phyloP scores from a whole-genome alignment of 2,888 invertebrate species.

The Perizoma flavofasciatum region DNA sequence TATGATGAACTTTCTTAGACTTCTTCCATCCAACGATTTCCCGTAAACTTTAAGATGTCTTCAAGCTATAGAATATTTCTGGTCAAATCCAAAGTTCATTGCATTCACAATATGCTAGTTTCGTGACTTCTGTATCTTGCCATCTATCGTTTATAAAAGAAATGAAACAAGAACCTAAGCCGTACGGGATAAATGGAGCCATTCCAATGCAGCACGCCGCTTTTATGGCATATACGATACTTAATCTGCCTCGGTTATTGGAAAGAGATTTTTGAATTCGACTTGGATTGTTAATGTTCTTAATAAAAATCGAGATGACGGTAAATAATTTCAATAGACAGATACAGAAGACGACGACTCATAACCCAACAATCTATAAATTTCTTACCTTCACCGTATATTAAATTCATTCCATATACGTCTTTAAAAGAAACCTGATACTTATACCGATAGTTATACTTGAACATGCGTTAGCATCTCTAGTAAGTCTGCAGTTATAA shows the following conservation, averaged over 20 bases:
- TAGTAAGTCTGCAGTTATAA: too few species aligned
- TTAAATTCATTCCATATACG: too few species aligned
- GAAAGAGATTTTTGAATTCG: conserved; percentile 29
- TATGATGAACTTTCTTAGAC: too few species aligned
- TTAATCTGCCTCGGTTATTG: conserved; percentile 31
- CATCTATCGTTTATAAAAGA: conserved; percentile 28
- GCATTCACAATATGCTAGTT: background rate
- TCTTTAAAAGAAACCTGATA: too few species aligned
- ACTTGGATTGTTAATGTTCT: conserved; percentile 19
- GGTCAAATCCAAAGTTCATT: background rate
- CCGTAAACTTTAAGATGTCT: too few species aligned
- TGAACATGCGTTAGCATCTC: too few species aligned
- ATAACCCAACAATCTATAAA: too few species aligned
- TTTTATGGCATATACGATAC: conserved; percentile 39
- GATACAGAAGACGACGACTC: too few species aligned
- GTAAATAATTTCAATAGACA: background rate
- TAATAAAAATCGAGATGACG: background rate
- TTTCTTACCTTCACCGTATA: too few species aligned
- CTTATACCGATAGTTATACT: too few species aligned
- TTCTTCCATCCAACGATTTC: too few species aligned
- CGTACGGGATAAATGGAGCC: conserved; percentile 39
- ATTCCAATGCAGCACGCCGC: conserved; percentile 39
- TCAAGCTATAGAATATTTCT: too few species aligned
- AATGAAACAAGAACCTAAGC: conserved; percentile 21
- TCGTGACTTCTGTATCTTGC: conserved; percentile 14